These are phyloP conservation scores for Escarpia spicata DNA, from an alignment of 2,888 invertebrate genomes.

Conservation along the genomic window DNA sequence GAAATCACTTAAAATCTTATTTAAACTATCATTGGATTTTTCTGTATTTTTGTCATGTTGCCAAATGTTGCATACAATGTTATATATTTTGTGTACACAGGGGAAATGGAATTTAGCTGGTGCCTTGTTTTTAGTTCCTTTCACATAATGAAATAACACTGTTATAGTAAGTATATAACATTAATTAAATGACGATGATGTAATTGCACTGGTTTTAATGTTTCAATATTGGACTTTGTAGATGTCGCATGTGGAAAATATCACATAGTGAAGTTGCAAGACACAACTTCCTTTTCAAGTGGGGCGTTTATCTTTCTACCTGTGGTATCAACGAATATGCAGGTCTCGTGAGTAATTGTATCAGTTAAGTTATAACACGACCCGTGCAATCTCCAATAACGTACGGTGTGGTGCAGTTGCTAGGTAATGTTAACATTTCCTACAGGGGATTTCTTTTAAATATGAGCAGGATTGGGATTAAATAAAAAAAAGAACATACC, in stretches of 20 bases:
- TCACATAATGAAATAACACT: no score
- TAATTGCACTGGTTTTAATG: neutral
- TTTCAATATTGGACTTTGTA: neutral
- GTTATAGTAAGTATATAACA: neutral
- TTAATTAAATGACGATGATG: neutral
- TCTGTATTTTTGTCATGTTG: no score
- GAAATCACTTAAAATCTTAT: no score
- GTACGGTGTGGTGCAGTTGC: neutral
- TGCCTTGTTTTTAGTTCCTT: no score
- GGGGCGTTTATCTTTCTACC: slow-evolving; percentile 23
- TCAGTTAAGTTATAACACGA: neutral
- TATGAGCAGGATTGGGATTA: no score
- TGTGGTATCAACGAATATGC: slow-evolving; percentile 29
- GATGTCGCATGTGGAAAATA: slow-evolving; percentile 26
- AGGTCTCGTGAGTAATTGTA: slow-evolving; percentile 26
- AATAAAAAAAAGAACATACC: no score
- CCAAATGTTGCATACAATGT: no score
- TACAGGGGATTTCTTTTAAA: no score
- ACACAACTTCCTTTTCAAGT: slow-evolving; percentile 23
- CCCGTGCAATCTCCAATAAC: neutral
- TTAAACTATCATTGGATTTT: no score
- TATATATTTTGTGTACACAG: no score
- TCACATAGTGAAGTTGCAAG: neutral
- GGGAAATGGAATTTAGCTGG: no score
- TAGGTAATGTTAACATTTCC: no score